Conservation (phyloP, 2,888 invertebrate species). For the Muscina levida region DNA sequence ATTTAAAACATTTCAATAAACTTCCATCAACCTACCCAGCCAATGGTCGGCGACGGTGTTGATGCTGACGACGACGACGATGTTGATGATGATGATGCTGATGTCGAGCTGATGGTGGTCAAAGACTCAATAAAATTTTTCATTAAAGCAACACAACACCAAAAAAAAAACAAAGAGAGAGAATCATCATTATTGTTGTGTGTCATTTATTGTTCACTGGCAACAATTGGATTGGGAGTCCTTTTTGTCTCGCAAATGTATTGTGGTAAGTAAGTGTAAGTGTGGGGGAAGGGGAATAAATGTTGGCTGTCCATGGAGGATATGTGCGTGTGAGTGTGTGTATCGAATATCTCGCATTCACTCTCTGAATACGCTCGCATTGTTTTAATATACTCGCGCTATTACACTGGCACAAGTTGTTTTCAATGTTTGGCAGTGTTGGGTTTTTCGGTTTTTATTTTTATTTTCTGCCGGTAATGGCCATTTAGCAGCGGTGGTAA, state of each 20-base stretch:
- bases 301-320: no score
- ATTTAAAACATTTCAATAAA: neutral
- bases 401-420: neutral
- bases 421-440: neutral
- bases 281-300: no score
- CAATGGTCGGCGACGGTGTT: neutral
- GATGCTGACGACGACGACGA: no score
- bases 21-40: neutral
- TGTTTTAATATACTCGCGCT: constrained; percentile 5
- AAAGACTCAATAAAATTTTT: constrained; percentile 7
- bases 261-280: no score
- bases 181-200: constrained; percentile 5
- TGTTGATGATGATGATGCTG: neutral
- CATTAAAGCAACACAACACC: neutral
- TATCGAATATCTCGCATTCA: neutral
- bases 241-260: no score
- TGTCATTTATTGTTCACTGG: constrained; percentile 10
- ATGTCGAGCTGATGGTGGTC: neutral
- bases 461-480: no score
- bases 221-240: neutral
- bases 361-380: neutral
- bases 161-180: no score
- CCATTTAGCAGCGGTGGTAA: neutral
- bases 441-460: no score
- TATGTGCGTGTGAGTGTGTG: neutral